Percentiles rank a stretch among this genome's conserved stretches.
Conservation (phyloP, 2,888 invertebrate genomes). For the Heliconius hortense region DNA sequence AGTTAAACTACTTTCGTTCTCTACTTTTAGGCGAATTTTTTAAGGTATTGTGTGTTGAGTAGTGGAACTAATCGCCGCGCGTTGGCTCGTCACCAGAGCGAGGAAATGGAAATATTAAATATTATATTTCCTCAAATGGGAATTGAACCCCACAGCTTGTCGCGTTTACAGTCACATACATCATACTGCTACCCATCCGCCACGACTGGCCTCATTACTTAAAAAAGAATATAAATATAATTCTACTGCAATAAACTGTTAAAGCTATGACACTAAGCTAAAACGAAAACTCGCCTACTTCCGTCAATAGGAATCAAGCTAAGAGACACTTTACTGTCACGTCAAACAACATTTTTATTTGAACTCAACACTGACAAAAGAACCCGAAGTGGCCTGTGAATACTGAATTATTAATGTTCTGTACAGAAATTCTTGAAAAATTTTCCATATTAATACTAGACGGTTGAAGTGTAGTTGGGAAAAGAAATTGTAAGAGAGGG, state of each 20-base stretch:
- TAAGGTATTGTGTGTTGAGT: no score
- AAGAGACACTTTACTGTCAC: conserved; percentile 46
- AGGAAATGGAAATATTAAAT: background rate
- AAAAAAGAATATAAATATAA: background rate
- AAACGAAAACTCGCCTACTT: conserved; percentile 32
- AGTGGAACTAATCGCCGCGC: no score
- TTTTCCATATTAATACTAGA: conserved; percentile 47
- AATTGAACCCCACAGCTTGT: background rate
- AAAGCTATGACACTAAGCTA: background rate
- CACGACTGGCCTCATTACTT: background rate
- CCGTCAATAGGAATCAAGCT: conserved; percentile 38
- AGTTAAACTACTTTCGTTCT: no score
- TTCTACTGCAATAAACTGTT: background rate
- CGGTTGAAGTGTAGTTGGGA: background rate
- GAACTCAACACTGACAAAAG: conserved; percentile 46
- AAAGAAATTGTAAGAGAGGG: background rate
- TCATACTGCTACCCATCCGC: background rate
- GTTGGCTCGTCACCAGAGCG: no score
- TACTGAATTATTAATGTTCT: conserved; percentile 55
- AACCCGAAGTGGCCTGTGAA: conserved; percentile 49
- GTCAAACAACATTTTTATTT: conserved; percentile 51
- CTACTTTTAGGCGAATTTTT: no score
- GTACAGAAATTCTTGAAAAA: conserved; percentile 48
- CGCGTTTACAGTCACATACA: background rate
- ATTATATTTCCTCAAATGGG: background rate